phyloP scores from a whole-genome alignment of 2,113 vertebrate species.

The Pholis gunnellus region DNA sequence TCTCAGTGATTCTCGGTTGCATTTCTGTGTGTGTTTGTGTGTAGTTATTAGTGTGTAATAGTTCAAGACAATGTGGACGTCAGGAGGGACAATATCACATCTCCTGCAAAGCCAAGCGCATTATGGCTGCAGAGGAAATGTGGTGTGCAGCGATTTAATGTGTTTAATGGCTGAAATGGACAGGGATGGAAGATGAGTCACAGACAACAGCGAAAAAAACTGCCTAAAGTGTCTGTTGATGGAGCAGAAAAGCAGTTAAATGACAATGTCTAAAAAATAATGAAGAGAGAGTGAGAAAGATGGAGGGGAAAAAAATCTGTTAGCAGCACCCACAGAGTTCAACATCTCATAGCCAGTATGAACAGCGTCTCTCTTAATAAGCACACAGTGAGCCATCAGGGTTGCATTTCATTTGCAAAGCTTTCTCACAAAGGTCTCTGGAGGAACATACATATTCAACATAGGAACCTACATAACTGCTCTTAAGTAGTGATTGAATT shows the following conservation, averaged over 20 bases:
- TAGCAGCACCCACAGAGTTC: not conserved
- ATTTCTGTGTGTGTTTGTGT: constrained; percentile 31
- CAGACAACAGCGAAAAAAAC: not conserved
- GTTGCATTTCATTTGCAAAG: not conserved
- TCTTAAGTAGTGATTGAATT: not conserved
- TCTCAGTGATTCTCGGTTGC: constrained; percentile 12
- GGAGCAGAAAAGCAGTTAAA: constrained; percentile 32
- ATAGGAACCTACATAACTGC: not conserved
- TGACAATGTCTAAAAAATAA: constrained; percentile 1
- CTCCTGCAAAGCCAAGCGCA: constrained; percentile 45
- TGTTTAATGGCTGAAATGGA: constrained; percentile 55
- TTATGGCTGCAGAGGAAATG: constrained; percentile 46
- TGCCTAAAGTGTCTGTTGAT: not conserved
- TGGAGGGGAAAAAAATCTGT: not conserved
- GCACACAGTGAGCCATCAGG: not conserved
- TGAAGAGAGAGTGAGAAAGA: not conserved
- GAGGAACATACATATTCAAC: not conserved
- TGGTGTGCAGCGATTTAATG: constrained; percentile 37
- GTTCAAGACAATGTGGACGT: constrained; percentile 29
- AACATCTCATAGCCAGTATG: constrained; percentile 1
- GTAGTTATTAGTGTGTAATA: constrained; percentile 41
- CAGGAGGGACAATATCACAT: constrained; percentile 41
- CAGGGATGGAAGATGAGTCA: constrained; percentile 28
- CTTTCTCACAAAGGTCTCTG: not conserved
- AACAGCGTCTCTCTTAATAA: not conserved